Base-by-base conservation (phyloP, 2,113 vertebrate species). In the Monarcha castaneiventris region DNA sequence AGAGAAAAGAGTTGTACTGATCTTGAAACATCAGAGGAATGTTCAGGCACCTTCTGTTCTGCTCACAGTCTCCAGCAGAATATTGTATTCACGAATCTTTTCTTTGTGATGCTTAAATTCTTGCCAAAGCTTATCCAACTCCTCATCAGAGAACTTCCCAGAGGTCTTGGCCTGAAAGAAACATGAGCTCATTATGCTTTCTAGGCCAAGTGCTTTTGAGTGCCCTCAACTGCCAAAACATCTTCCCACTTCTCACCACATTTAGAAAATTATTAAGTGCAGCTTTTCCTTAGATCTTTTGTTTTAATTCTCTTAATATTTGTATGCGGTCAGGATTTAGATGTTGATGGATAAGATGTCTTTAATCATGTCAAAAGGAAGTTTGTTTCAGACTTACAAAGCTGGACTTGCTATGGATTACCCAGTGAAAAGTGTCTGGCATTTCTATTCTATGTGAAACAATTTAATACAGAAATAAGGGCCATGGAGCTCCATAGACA, bases 101-200 rank as follows among this genome's bases (percentile, higher is more conserved):
- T 99, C 99, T 85, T 97, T 98, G 96, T 99, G 99, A 94, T 99
- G 99, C 85, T 98, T 98, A 78, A 99, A 98, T 94, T 99, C 99
- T 91, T 98, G 97, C 98, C 98, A 98, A 35, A 99, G 98, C 90
- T 97, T 99, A 94, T 97, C 97, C 94, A 99, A 2, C 77, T 99
- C 99, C 10, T 99, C 99, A 1, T 97, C 96, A 6, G 98, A 99
- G 97, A 99, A 99, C 92, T 99, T 99, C n/a, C 98, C 99, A 0
- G 99, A 99, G n/a, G 84, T 98, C 96, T 98, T 98, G 4, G 99
- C 99, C 99, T 99, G 62, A 21, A 83, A 80, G 75, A 80, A 75
- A 97, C 39, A 83, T 3, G 54, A 94, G 33, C 32, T 73, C 44
- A 44, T 93, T 91, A 43, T 19, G 26, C 37, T 87, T 94, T 66